Conservation (phyloP, 2,113 vertebrate species). For the Corvus hawaiiensis region DNA sequence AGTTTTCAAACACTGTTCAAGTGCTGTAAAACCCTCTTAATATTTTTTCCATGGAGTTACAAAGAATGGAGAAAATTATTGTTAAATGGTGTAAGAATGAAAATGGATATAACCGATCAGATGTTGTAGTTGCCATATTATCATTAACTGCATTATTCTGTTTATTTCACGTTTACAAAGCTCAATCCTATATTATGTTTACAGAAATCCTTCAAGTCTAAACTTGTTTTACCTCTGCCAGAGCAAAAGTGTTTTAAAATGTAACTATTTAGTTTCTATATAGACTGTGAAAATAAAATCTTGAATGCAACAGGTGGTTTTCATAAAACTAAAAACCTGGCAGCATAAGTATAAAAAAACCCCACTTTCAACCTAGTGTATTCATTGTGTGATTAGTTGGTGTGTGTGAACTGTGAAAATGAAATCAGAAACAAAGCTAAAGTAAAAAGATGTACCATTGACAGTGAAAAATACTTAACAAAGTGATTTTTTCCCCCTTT, state of each 20-base stretch:
- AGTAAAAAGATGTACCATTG: not conserved
- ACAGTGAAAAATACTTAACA: not conserved
- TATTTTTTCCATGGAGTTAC: not conserved
- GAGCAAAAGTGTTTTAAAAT: not conserved
- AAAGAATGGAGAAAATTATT: not conserved
- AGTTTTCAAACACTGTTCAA: not conserved
- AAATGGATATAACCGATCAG: not conserved
- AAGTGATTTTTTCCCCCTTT: not conserved
- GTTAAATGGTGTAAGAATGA: not conserved
- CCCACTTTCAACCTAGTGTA: not conserved
- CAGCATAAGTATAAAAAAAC: not conserved
- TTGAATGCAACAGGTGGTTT: not conserved
- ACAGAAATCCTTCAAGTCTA: not conserved
- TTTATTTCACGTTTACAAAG: not conserved
- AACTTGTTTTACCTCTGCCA: not conserved
- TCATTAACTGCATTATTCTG: not conserved
- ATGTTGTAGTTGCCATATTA: not conserved
- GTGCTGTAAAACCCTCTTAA: not conserved
- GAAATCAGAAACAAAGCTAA: not conserved
- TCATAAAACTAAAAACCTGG: not conserved
- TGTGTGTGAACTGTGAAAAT: not conserved
- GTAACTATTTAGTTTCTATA: not conserved
- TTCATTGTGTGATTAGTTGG: not conserved
- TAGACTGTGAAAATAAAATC: not conserved
- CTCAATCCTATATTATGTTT: not conserved